Percentiles rank a stretch among this genome's conserved stretches.
phyloP scores from a whole-genome alignment of 2,797 vertebrate species.

The Oryzias sinensis region DNA sequence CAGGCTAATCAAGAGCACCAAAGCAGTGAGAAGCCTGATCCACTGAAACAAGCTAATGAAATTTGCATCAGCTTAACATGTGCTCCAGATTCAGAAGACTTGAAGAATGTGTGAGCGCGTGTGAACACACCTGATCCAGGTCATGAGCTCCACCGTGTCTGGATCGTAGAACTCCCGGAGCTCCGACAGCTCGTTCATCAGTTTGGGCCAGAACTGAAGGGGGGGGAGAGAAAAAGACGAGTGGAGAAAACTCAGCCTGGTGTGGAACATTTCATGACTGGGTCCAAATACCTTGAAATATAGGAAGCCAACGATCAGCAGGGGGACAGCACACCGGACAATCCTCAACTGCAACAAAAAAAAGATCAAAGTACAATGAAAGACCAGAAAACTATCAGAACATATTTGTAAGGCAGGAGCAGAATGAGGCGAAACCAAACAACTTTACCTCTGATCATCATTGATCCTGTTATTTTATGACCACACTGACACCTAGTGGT shows the following conservation, averaged over 20 bases:
- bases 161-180: constrained; percentile 98
- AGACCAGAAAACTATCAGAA: constrained; percentile 16
- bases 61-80: constrained; percentile 47
- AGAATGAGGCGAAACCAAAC: constrained; percentile 29
- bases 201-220: constrained; percentile 89
- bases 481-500: constrained; percentile 80
- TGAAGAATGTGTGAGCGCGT: constrained; percentile 5
- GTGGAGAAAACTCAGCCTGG: constrained; percentile 4
- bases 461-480: constrained; percentile 41
- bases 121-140: constrained; percentile 91
- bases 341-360: constrained; percentile 77
- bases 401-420: constrained; percentile 10
- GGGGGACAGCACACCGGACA: constrained; percentile 81
- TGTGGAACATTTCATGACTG: constrained; percentile 16
- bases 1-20: constrained; percentile 51
- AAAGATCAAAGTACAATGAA: constrained; percentile 29
- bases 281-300: constrained; percentile 85
- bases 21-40: constrained; percentile 38
- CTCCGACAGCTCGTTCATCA: constrained; percentile 92
- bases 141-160: constrained; percentile 98
- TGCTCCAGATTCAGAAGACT: constrained; percentile 30
- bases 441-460: constrained; percentile 17
- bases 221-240: background rate
- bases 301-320: constrained; percentile 82
- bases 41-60: constrained; percentile 52